A percentile compares a stretch with the other conserved stretches of the same genome.
These are phyloP conservation scores for Callipepla squamata DNA, from an alignment of 2,113 vertebrate species.

Conservation along the genomic window DNA sequence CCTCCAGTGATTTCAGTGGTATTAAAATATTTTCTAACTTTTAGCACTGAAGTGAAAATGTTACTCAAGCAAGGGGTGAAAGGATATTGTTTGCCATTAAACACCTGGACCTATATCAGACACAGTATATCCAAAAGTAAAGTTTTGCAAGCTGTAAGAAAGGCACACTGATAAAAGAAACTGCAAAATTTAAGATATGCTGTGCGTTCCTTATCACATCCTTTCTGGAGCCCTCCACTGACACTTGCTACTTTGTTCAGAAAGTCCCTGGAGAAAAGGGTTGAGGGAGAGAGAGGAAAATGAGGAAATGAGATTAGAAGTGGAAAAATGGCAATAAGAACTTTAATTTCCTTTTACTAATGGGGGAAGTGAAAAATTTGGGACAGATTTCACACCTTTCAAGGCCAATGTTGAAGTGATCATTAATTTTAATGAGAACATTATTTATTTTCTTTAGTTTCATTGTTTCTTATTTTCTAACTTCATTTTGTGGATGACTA, in stretches of 20 bases:
- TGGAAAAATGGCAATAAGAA: conserved; percentile 9
- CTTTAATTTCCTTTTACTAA: conserved; percentile 52
- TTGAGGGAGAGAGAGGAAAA: conserved; percentile 27
- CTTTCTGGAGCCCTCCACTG: conserved; percentile 4
- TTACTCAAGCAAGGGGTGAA: not conserved
- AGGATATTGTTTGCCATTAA: not conserved
- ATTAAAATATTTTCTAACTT: not conserved
- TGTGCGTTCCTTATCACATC: not conserved
- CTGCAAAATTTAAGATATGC: not conserved
- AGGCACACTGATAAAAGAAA: not conserved
- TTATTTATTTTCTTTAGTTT: not conserved
- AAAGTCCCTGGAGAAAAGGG: not conserved
- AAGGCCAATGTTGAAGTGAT: not conserved
- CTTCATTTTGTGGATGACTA: not conserved
- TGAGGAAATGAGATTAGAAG: conserved; percentile 66
- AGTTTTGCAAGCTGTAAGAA: not conserved
- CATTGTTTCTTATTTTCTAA: conserved; percentile 42
- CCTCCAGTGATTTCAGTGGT: not conserved
- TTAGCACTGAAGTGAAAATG: not conserved
- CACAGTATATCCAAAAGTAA: not conserved
- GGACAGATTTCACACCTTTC: conserved; percentile 12
- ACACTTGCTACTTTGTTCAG: conserved; percentile 16
- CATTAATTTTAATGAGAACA: conserved; percentile 23
- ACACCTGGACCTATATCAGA: not conserved
- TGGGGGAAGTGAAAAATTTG: conserved; percentile 33